Percentiles rank a stretch among this genome's conserved stretches.
These are phyloP conservation scores for Apostichopus leukothele DNA, from an alignment of 53 echinoderm and acorn worm species.

Conservation along the genomic window DNA sequence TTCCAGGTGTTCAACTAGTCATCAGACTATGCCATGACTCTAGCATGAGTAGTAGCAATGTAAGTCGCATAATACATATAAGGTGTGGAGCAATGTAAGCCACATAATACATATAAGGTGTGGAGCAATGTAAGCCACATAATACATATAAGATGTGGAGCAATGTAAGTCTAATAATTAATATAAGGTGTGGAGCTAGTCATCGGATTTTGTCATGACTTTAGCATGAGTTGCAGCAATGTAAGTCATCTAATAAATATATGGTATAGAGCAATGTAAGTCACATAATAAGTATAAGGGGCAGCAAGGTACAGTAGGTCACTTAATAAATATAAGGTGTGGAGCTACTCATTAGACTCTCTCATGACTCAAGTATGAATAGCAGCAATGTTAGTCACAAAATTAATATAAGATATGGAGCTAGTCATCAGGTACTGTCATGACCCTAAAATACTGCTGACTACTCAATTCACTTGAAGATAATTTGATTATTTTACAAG, in stretches of 20 bases:
- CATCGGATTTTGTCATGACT: constrained; percentile 87
- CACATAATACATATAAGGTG: no score
- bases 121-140: no score
- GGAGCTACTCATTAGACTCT: not conserved
- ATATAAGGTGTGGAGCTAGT: constrained; percentile 75
- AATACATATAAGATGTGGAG: constrained; percentile 34
- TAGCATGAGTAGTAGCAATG: constrained; percentile 61
- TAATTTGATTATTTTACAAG: no score
- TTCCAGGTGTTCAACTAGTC: constrained; percentile 86
- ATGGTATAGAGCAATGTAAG: not conserved
- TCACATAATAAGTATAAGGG: not conserved
- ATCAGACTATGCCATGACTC: constrained; percentile 91
- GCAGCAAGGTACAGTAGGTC: no score
- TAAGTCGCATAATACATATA: constrained; percentile 6
- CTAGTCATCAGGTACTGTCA: not conserved
- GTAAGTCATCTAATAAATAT: constrained; percentile 30
- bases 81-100: no score
- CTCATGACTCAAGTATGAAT: constrained; percentile 70
- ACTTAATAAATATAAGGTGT: constrained; percentile 13
- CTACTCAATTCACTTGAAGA: not conserved
- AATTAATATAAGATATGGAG: not conserved
- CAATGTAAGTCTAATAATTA: no score
- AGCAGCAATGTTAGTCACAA: constrained; percentile 42
- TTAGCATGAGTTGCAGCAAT: constrained; percentile 59
- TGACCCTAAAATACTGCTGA: not conserved